Conservation (phyloP, 2,888 invertebrate species). For the Drosophila pseudotakahashii region DNA sequence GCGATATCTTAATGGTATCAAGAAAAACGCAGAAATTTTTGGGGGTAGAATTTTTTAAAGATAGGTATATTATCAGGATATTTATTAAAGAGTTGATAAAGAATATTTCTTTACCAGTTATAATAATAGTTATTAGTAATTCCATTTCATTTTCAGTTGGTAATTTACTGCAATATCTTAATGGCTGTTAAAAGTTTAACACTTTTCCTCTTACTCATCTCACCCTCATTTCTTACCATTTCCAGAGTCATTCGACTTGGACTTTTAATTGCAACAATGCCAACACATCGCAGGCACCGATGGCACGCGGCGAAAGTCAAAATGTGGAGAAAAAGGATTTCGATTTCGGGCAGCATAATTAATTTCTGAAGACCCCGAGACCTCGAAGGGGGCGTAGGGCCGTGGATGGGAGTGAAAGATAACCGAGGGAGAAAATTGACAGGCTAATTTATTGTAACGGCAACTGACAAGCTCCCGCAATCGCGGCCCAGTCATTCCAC, state of each 20-base stretch:
- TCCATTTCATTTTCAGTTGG: not conserved
- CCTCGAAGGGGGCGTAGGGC: constrained; percentile 31
- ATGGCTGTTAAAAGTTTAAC: constrained; percentile 7
- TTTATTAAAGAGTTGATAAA: too few species aligned
- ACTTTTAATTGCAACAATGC: constrained; percentile 25
- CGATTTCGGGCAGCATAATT: constrained; percentile 48
- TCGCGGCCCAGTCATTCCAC: constrained; percentile 33
- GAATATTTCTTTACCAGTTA: too few species aligned
- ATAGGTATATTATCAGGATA: too few species aligned
- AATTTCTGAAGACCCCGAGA: constrained; percentile 49
- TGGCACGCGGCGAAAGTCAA: constrained; percentile 64
- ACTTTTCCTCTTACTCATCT: constrained; percentile 31
- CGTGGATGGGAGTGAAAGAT: constrained; percentile 19
- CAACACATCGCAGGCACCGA: constrained; percentile 16
- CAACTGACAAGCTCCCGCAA: constrained; percentile 63
- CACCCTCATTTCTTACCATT: constrained; percentile 5
- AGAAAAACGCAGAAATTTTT: not conserved
- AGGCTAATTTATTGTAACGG: constrained; percentile 77
- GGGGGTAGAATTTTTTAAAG: too few species aligned
- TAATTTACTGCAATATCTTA: not conserved
- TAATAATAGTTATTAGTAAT: too few species aligned
- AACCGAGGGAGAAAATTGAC: constrained; percentile 51
- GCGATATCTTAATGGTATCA: not conserved
- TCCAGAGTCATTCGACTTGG: constrained; percentile 5
- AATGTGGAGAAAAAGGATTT: constrained; percentile 29